Conservation (phyloP, 2,888 invertebrate genomes). For the Biston betularia region DNA sequence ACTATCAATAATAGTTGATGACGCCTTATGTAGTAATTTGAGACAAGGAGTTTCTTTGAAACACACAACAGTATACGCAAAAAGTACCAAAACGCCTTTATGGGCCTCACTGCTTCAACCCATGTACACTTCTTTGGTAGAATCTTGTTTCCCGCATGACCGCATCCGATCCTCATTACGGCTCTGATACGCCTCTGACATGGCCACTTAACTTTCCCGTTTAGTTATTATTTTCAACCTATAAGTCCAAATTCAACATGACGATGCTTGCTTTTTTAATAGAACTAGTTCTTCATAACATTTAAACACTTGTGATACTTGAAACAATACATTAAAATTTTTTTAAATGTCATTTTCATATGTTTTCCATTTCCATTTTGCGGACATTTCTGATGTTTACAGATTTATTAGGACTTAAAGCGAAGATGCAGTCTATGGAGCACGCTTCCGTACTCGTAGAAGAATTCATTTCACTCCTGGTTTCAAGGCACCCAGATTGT, state of each 20-base stretch:
- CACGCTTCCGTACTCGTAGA: no score
- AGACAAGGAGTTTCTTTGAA: not conserved
- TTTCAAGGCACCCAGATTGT: no score
- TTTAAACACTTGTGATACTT: not conserved
- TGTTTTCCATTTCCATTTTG: no score
- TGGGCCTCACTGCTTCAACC: not conserved
- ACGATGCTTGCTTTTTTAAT: not conserved
- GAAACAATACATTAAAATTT: no score
- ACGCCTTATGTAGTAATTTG: no score
- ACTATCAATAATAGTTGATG: no score
- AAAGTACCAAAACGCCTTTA: not conserved
- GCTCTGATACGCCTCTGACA: slow-evolving; percentile 31
- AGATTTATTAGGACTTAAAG: no score
- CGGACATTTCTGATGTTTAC: no score
- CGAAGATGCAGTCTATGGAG: no score
- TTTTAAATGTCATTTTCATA: no score
- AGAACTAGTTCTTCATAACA: not conserved
- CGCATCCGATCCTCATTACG: slow-evolving; percentile 60
- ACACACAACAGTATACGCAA: not conserved
- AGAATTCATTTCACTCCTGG: no score
- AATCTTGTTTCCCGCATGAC: slow-evolving; percentile 70
- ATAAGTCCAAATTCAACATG: not conserved
- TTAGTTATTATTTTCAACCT: slow-evolving; percentile 17
- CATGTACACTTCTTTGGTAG: slow-evolving; percentile 33
- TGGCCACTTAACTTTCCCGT: slow-evolving; percentile 25